These are phyloP conservation scores for Yponomeuta sedellus DNA, from an alignment of 2,888 invertebrate species.

Conservation along the genomic window DNA sequence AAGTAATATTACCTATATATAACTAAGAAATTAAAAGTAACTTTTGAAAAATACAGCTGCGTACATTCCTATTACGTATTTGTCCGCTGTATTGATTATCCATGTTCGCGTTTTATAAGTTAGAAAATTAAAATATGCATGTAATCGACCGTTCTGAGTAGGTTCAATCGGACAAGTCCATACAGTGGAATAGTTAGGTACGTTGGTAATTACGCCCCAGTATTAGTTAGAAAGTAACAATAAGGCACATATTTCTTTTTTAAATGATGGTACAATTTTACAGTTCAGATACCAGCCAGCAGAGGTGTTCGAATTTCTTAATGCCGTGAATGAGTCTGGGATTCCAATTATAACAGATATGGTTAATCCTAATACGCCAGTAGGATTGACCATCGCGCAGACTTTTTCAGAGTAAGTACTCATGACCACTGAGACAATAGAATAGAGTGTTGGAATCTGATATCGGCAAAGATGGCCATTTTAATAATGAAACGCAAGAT, in stretches of 20 bases:
- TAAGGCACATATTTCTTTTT: not conserved
- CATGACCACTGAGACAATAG: not conserved
- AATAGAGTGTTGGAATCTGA: not conserved
- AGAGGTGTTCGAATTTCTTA: conserved; percentile 67
- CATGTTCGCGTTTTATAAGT: too few species aligned
- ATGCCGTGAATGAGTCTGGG: conserved; percentile 73
- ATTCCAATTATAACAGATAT: conserved; percentile 74
- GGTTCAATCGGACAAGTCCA: too few species aligned
- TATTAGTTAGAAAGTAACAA: too few species aligned
- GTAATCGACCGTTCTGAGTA: too few species aligned
- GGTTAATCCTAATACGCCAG: conserved; percentile 73
- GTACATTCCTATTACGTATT: too few species aligned
- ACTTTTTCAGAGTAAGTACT: conserved; percentile 68
- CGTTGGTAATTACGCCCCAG: too few species aligned
- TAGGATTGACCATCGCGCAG: conserved; percentile 79
- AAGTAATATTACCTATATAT: conserved; percentile 22
- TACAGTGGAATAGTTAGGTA: too few species aligned
- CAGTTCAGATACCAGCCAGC: conserved; percentile 77
- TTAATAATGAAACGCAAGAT: not conserved
- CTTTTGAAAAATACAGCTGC: too few species aligned
- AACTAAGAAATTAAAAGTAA: too few species aligned
- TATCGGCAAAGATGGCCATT: too few species aligned
- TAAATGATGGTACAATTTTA: conserved; percentile 4
- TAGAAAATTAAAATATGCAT: too few species aligned
- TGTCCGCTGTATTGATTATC: too few species aligned